A percentile compares a stretch with the other conserved stretches of the same genome.
Evolutionary conservation across 2,113 vertebrate genomes (phyloP).

Genomic region (Clarias batrachus): DNA sequence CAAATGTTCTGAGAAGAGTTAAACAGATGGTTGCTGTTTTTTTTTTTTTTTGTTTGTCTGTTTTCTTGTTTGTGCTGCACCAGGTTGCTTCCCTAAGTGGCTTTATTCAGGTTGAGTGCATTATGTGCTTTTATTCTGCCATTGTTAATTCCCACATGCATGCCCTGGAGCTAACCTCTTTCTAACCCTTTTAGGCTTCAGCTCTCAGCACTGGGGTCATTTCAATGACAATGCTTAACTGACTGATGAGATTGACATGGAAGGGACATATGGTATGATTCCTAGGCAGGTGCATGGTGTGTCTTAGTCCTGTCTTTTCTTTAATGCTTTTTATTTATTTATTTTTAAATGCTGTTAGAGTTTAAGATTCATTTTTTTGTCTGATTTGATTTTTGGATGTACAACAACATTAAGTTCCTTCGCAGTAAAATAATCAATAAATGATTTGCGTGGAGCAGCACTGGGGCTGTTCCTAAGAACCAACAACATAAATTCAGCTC

Average conservation of each 20-base stretch:
- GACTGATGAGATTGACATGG: constrained; percentile 55
- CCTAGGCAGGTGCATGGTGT: constrained; percentile 58
- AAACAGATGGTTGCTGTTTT: constrained; percentile 38
- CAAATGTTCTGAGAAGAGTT: constrained; percentile 17
- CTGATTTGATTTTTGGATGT: neutral
- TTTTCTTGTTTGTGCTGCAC: constrained; percentile 14
- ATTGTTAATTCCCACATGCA: constrained; percentile 32
- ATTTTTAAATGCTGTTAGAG: neutral
- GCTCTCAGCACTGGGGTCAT: constrained; percentile 50
- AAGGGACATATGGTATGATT: constrained; percentile 63
- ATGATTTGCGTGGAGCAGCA: constrained; percentile 3
- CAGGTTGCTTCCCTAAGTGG: constrained; percentile 17
- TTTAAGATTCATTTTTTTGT: neutral
- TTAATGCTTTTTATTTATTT: neutral
- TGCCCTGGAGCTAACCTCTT: constrained; percentile 32
- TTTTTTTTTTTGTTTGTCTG: neutral
- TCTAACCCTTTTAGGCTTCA: constrained; percentile 26
- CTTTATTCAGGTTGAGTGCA: neutral
- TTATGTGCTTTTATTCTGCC: constrained; percentile 23
- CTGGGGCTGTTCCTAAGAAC: neutral
- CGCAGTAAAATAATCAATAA: constrained; percentile 18
- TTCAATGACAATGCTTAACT: constrained; percentile 59
- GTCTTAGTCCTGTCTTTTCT: neutral
- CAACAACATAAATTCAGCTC: neutral
- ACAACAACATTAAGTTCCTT: neutral